Percentiles rank a stretch among this genome's conserved stretches.
Evolutionary conservation across 2,888 invertebrate species (phyloP).

Genomic region (Diarsia brunnea): DNA sequence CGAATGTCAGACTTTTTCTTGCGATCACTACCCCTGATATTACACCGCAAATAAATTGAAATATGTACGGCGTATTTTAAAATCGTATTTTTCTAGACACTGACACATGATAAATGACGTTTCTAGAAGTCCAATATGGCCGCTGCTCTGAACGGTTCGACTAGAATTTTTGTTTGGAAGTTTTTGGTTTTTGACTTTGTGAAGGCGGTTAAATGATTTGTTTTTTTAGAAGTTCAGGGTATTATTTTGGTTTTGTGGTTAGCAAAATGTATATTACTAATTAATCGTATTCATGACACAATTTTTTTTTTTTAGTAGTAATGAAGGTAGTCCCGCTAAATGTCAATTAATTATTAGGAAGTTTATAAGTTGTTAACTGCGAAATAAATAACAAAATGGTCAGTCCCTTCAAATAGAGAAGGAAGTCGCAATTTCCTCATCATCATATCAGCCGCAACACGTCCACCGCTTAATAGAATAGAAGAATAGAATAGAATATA

Average conservation of each 20-base stretch:
- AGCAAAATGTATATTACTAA: not conserved
- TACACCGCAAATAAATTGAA: constrained; percentile 52
- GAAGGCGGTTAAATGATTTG: constrained; percentile 1
- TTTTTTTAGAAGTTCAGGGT: not conserved
- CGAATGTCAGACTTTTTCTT: constrained; percentile 49
- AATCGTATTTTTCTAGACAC: constrained; percentile 41
- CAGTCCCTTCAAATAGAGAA: not conserved
- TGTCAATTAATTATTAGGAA: too few relatives aligned
- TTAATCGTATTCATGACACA: not conserved
- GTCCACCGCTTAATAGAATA: too few relatives aligned
- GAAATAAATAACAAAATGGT: not conserved
- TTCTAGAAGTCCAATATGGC: constrained; percentile 53
- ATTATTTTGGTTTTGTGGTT: not conserved
- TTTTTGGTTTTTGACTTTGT: not conserved
- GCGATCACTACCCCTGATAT: constrained; percentile 39
- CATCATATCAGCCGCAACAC: too few relatives aligned
- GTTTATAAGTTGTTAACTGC: not conserved
- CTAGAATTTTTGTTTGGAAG: constrained; percentile 12
- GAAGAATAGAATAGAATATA: too few relatives aligned
- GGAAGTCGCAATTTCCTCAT: not conserved
- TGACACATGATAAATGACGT: constrained; percentile 57
- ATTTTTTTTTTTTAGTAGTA: not conserved
- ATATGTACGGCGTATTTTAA: constrained; percentile 56
- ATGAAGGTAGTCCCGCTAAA: too few relatives aligned
- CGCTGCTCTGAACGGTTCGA: constrained; percentile 18